These are phyloP conservation scores for Penaeus monodon DNA, from an alignment of 2,888 invertebrate genomes.

Conservation along the genomic window DNA sequence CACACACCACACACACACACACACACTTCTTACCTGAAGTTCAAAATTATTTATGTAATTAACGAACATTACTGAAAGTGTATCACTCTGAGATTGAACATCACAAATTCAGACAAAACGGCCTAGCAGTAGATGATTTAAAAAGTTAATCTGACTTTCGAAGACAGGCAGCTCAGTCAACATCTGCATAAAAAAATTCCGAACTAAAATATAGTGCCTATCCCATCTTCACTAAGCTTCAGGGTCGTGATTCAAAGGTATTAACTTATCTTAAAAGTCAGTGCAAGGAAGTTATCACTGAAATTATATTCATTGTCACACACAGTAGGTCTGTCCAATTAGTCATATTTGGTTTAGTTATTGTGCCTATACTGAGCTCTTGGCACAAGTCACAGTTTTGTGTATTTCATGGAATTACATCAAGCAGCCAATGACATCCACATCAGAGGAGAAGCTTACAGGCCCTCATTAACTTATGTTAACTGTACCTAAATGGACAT, in stretches of 20 bases:
- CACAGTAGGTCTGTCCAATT: conserved; percentile 1
- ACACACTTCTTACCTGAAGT: too few species aligned
- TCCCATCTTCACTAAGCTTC: too few species aligned
- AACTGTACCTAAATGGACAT: conserved; percentile 3
- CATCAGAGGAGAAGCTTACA: conserved; percentile 3
- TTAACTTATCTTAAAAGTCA: too few species aligned
- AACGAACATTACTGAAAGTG: too few species aligned
- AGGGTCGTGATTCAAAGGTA: too few species aligned
- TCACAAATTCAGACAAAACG: too few species aligned
- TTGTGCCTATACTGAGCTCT: background rate
- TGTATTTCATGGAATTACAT: conserved; percentile 12
- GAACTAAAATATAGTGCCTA: conserved; percentile 11
- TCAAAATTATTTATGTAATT: too few species aligned
- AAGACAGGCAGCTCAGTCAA: conserved; percentile 1
- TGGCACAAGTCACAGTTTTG: conserved; percentile 18
- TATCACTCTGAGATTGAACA: too few species aligned
- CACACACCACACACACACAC: too few species aligned
- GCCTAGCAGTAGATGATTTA: too few species aligned
- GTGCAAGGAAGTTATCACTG: too few species aligned
- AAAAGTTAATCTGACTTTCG: background rate
- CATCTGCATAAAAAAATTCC: conserved; percentile 13
- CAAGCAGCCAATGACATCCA: conserved; percentile 20
- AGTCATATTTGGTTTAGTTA: conserved; percentile 3
- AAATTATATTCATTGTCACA: background rate
- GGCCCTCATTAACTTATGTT: conserved; percentile 13